phyloP scores from a whole-genome alignment of 2,888 invertebrate species.

The Trypoxylon attenuatum region DNA sequence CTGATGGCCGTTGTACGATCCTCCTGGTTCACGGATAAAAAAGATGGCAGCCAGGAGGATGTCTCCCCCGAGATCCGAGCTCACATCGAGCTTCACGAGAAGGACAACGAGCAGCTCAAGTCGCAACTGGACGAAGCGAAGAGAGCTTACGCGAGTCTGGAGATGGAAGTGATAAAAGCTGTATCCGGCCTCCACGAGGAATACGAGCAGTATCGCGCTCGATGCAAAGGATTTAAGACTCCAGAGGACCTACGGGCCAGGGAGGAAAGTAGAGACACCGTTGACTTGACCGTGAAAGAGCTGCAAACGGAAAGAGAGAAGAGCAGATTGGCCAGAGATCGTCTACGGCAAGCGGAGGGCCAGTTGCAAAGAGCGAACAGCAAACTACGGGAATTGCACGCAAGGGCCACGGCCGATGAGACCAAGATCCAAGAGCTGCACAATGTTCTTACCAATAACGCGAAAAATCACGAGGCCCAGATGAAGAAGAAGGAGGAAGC shows the following conservation, averaged over 20 bases:
- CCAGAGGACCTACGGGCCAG: conserved; percentile 35
- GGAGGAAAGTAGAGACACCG: conserved; percentile 32
- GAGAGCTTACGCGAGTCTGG: conserved; percentile 15
- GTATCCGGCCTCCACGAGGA: conserved; percentile 15
- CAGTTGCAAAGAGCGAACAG: conserved; percentile 52
- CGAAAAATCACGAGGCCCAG: conserved; percentile 55
- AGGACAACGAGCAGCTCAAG: conserved; percentile 31
- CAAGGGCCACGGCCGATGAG: conserved; percentile 41
- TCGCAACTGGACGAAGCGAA: conserved; percentile 37
- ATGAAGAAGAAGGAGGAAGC: conserved; percentile 59
- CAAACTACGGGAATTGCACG: conserved; percentile 58
- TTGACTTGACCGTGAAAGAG: conserved; percentile 42
- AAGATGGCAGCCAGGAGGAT: neutral
- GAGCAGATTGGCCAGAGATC: conserved; percentile 47
- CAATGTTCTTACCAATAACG: too few relatives aligned
- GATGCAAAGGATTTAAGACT: conserved; percentile 24
- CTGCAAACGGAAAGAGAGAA: conserved; percentile 50
- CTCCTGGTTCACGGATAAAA: conserved; percentile 29
- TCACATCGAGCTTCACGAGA: conserved; percentile 31
- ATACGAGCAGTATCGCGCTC: conserved; percentile 30
- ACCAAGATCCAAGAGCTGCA: conserved; percentile 55
- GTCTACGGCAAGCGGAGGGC: conserved; percentile 40
- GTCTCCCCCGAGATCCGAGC: conserved; percentile 19
- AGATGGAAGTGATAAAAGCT: conserved; percentile 38
- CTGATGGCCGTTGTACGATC: conserved; percentile 36